phyloP scores from a whole-genome alignment of 2,888 invertebrate species.

The Automeris io region DNA sequence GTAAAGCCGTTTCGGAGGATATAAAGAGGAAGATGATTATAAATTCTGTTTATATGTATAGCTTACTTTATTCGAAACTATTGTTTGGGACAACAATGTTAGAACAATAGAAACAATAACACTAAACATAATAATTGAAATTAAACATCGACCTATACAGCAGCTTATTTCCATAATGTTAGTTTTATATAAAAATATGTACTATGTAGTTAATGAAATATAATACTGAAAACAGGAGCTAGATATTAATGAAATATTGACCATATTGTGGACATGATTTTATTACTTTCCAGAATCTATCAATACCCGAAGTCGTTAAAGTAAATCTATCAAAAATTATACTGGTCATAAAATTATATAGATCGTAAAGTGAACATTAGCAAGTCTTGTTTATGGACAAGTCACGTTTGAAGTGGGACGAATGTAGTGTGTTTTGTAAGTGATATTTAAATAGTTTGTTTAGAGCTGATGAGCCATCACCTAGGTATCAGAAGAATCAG shows the following conservation, averaged over 20 bases:
- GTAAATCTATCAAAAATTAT: constrained; percentile 28
- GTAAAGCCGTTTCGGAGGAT: too few relatives aligned
- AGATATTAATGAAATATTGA: constrained; percentile 1
- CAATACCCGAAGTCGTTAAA: constrained; percentile 24
- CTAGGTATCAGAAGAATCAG: too few relatives aligned
- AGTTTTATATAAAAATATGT: too few relatives aligned
- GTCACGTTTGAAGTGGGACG: constrained; percentile 5
- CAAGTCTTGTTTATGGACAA: constrained; percentile 15
- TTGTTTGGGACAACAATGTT: too few relatives aligned
- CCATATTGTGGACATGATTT: constrained; percentile 1
- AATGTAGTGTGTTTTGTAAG: constrained; percentile 3
- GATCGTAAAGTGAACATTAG: constrained; percentile 23
- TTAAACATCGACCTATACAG: neutral
- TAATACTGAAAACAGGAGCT: neutral
- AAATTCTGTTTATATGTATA: too few relatives aligned
- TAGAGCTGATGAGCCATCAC: too few relatives aligned
- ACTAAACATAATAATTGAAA: too few relatives aligned
- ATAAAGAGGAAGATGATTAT: too few relatives aligned
- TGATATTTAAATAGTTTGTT: constrained; percentile 1
- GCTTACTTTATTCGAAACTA: too few relatives aligned
- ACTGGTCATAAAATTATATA: constrained; percentile 25
- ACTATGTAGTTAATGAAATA: neutral
- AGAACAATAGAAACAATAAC: too few relatives aligned
- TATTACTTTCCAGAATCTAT: constrained; percentile 14
- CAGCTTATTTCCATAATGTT: too few relatives aligned